Base-by-base conservation (phyloP, 2,888 invertebrate genomes). In the Hyposoter didymator region DNA sequence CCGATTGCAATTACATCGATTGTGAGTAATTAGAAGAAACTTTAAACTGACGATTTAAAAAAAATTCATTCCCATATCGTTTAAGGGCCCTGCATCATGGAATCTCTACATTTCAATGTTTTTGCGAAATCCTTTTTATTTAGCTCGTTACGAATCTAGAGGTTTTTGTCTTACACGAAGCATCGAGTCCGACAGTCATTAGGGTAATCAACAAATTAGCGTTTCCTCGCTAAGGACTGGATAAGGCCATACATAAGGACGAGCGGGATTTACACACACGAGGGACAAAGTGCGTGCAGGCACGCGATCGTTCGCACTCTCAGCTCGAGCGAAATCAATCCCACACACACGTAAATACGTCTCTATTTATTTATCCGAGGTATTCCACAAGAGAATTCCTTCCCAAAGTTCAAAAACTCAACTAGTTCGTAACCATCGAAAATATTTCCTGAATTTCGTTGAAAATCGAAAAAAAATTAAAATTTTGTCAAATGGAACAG, bases 141-240 rank as follows among this genome's bases (percentile, higher is more conserved):
- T 14, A 19, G n/a, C 52, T 10, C n/a, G 43, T 66, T 32, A 39
- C 14, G 22, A 32, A 17, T 32, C 22, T 35, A 14, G 35, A 73
- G 19, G 12, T 45, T 32, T 59, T 52, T 72, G 47, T 59, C 67
- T 69, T 67, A 64, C 73, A 73, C 59, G 76, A 66, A 62, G 39
- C 67, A 83, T 80, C 79, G 80, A 69, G 80, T 72, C 90, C 88
- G 90, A 91, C 91, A 92, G 91, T 92, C 92, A 91, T 92, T 92
- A 91, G 89, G 89, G 90, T 91, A 92, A 92, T 92, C 92, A 91
- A 91, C 90, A 89, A 92, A 92, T 92, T 92, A 92, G 90, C 91
- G 92, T 91, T 91, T 91, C 90, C 91, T 89, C 90, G 89, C 90
- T 90, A 90, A 91, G 90, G 90, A 90, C 90, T 90, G 92, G 90